Evolutionary conservation across 92 coral and sea anemone species (phyloP).

Genomic region (Zoanthus solanderi): DNA sequence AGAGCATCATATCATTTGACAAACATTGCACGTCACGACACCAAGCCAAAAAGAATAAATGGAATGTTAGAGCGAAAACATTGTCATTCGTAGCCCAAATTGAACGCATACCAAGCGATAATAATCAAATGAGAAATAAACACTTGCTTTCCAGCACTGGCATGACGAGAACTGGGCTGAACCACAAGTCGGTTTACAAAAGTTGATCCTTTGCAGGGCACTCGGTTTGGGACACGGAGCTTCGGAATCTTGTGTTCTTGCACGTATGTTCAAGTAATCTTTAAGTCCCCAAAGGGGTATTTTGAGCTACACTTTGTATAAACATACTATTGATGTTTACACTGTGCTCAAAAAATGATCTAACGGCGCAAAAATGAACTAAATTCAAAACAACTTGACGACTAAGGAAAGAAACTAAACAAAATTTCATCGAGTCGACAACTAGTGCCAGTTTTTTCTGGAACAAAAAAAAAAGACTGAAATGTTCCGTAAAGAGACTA

Average conservation of each 20-base stretch:
- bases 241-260: background rate
- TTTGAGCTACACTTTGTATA: background rate
- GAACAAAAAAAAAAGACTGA: background rate
- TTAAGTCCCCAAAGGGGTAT: constrained; percentile 20
- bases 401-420: constrained; percentile 8
- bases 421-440: constrained; percentile 27
- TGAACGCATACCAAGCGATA: background rate
- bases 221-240: background rate
- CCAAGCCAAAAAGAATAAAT: constrained; percentile 4
- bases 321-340: background rate
- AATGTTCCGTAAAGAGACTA: no score
- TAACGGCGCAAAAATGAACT: background rate
- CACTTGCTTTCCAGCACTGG: constrained; percentile 35
- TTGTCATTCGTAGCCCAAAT: no score
- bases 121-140: background rate
- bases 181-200: background rate
- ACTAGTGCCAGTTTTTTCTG: constrained; percentile 10
- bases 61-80: constrained; percentile 12
- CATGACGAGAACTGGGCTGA: background rate
- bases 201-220: background rate
- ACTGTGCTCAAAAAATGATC: background rate
- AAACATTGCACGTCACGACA: background rate
- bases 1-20: background rate
- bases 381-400: background rate
- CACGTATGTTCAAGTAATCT: background rate